Evolutionary conservation across 2,888 invertebrate species (phyloP).

Genomic region (Macrosoma leucophasiata): DNA sequence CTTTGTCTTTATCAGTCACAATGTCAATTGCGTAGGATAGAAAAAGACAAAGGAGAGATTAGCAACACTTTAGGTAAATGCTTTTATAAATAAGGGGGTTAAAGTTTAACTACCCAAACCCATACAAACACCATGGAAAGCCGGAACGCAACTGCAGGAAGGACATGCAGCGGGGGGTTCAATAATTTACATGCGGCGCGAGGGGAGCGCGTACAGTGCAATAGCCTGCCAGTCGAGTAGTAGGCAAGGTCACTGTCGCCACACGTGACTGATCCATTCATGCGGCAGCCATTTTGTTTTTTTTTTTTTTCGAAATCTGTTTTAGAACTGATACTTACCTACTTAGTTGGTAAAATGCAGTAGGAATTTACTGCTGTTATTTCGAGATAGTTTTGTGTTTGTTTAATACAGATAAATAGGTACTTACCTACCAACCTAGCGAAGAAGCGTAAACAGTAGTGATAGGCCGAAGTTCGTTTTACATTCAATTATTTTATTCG

Average conservation of each 20-base stretch:
- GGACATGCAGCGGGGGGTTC: slow-evolving; percentile 55
- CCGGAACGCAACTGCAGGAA: slow-evolving; percentile 36
- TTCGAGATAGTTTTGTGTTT: no score
- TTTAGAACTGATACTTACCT: not conserved
- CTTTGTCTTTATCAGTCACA: no score
- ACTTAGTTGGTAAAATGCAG: not conserved
- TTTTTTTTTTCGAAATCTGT: slow-evolving; percentile 8
- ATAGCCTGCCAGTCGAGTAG: slow-evolving; percentile 51
- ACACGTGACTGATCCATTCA: slow-evolving; percentile 56
- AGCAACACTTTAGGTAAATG: no score
- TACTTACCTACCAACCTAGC: no score
- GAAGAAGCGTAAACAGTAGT: no score
- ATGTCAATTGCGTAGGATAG: no score
- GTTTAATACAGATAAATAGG: no score
- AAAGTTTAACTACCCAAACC: slow-evolving; percentile 1
- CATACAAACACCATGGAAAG: slow-evolving; percentile 14
- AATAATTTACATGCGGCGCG: slow-evolving; percentile 57
- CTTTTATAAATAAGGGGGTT: slow-evolving; percentile 7
- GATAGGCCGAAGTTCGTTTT: no score
- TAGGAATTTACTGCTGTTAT: no score
- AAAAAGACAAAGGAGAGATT: no score
- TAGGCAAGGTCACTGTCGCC: slow-evolving; percentile 61
- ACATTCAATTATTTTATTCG: no score
- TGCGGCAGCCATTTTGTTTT: slow-evolving; percentile 29
- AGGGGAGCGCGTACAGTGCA: slow-evolving; percentile 40